A percentile compares a stretch with the other conserved stretches of the same genome.
phyloP scores from a whole-genome alignment of 2,797 vertebrate species.

The Pagetopsis macropterus region DNA sequence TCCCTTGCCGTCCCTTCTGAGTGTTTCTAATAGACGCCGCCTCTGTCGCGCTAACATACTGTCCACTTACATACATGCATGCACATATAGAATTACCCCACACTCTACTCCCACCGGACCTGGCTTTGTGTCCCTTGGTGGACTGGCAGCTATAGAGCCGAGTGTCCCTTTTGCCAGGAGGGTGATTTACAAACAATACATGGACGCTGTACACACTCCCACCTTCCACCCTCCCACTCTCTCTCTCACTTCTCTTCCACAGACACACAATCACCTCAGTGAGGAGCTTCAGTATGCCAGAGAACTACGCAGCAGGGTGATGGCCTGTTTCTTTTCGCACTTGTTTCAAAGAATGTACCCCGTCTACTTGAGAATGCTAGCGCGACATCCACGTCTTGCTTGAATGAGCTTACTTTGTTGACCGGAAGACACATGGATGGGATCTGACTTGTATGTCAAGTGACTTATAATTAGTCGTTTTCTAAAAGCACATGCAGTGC shows the following conservation, averaged over 20 bases:
- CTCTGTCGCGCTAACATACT: conserved; percentile 48
- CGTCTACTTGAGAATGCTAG: conserved; percentile 59
- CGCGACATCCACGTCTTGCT: conserved; percentile 42
- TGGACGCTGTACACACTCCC: conserved; percentile 75
- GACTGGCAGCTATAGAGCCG: conserved; percentile 74
- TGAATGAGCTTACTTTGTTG: conserved; percentile 61
- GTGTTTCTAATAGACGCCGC: conserved; percentile 56
- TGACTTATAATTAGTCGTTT: conserved; percentile 51
- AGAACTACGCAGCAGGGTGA: conserved; percentile 72
- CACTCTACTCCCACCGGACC: conserved; percentile 55
- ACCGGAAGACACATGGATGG: conserved; percentile 32
- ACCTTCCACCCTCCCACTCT: conserved; percentile 78
- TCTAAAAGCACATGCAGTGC: conserved; percentile 32
- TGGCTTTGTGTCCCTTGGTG: conserved; percentile 69
- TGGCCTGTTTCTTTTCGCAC: conserved; percentile 71
- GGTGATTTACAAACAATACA: conserved; percentile 85
- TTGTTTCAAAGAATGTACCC: conserved; percentile 69
- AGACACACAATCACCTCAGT: conserved; percentile 75
- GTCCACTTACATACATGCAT: conserved; percentile 49
- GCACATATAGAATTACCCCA: conserved; percentile 67
- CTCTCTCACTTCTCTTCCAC: conserved; percentile 71
- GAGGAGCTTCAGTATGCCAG: conserved; percentile 71
- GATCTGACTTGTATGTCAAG: conserved; percentile 44
- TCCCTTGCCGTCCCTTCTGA: conserved; percentile 52
- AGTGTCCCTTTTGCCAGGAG: conserved; percentile 80